Evolutionary conservation across 1,140 invertebrate species (phyloP), one percentile per base, ranked within the genome.

Genomic region (Camponotus pennsylvanicus): DNA sequence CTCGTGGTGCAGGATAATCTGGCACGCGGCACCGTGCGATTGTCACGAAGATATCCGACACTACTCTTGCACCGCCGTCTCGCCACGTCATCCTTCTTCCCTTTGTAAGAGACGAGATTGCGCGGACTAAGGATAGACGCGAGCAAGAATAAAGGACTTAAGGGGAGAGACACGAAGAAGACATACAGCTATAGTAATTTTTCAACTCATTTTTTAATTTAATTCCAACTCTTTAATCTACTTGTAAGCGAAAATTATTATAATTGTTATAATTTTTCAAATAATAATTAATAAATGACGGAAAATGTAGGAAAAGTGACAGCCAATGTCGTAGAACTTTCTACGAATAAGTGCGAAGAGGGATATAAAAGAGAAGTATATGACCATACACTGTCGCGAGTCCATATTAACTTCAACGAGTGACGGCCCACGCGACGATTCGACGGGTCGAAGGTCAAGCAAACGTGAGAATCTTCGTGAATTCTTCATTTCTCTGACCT

Each of bases 341-440:
- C 59, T 66, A 37, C 18, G 11, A 45, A 34, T 27, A 64, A 21
- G 21, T 7, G 9, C 32, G 21, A 32, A 75, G 40, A 55, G 40
- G 42, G 42, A 59, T 18, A 27, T 77, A 45, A 52, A 52, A 59
- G 52, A 37, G 63, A 80, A 34, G 64, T 75, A 40, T 69, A 34
- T 85, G 78, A 64, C 37, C 57, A 27, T 73, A 84, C 67, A 80
- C 59, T 92, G 90, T 91, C 90, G 88, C 91, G 86, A 86, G 87
- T 69, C 67, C 90, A 88, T 89, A 93, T 93, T 93, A 93, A 90
- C 87, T 89, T 91, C 91, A 92, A 92, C 92, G 89, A 93, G 92
- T 90, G 91, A 93, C 92, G 85, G 88, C 92, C 92, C 92, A 93
- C 92, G 92, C 92, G 91, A 92, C 88, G 77, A 85, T 91, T 92